Evolutionary conservation across 2,113 vertebrate genomes (phyloP), one percentile per base, ranked within the genome.

Genomic region (Corythoichthys intestinalis): DNA sequence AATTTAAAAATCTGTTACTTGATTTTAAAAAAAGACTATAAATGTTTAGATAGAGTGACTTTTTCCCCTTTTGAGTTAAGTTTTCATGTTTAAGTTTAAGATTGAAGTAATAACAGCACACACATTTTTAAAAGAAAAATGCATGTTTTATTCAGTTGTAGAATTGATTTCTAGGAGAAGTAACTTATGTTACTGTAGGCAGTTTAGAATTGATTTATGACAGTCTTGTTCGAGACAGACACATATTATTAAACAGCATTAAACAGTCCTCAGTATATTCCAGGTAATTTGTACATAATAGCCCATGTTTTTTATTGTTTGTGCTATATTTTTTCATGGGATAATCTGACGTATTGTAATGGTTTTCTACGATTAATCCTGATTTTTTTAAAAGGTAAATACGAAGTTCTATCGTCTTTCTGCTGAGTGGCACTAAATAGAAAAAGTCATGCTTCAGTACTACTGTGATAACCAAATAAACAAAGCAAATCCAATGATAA

Each of bases 391-490:
- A 62, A 62, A 8, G n/a, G 5, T 48, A 11, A 57, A 0, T 11
- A 44, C n/a, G 9, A 44, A 44, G 39, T 7, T 6, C 14, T 0
- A 38, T 65, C 47, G 44, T 1, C 56, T 15, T 57, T 64, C 9
- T 50, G 47, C 9, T 0, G 6, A 6, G 20, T 44, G 8, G 13
- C 20, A 47, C 57, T 37, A 14, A n/a, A 2, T 46, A 28, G 48
- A 13, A 11, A 6, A 4, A 35, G 74, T 74, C 72, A 72, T 10
- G 72, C 74, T 28, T 74, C 71, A n/a, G 41, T 65, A 65, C 72
- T 2, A 6, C 44, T 82, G 14, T 35, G 49, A 72, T 60, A 65
- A 68, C 49, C 9, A 9, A 82, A 71, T 4, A 68, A 76, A 74
- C 72, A 72, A 49, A 63, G 35, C 56, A 59, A 4, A 67, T 53